phyloP scores from a whole-genome alignment of 2,797 vertebrate genomes.

The Neosalanx taihuensis region DNA sequence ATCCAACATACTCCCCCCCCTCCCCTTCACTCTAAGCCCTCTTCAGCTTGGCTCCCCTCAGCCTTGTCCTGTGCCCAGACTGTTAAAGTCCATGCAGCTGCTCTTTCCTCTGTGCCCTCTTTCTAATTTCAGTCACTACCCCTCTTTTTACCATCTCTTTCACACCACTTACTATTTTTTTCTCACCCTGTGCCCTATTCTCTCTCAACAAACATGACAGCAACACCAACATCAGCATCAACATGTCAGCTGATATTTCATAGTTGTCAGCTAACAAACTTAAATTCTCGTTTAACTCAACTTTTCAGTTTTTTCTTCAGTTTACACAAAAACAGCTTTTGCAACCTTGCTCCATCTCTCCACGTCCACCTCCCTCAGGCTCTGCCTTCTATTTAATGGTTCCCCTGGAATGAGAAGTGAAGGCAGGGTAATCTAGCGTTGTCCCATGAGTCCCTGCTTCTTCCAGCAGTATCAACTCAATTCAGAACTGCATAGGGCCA shows the following conservation, averaged over 20 bases:
- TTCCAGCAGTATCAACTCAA: constrained; percentile 60
- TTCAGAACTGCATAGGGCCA: constrained; percentile 57
- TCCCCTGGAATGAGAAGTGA: constrained; percentile 59
- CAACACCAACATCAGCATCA: no score
- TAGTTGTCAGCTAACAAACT: no score
- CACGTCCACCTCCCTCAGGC: neutral
- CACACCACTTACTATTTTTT: constrained; percentile 22
- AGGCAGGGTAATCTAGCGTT: constrained; percentile 58
- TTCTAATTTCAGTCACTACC: constrained; percentile 17
- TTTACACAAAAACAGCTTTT: neutral
- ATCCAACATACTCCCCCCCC: constrained; percentile 48
- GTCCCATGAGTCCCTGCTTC: constrained; percentile 53
- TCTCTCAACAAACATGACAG: constrained; percentile 9
- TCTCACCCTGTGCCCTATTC: constrained; percentile 5
- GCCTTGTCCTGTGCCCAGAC: constrained; percentile 45
- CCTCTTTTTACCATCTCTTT: constrained; percentile 17
- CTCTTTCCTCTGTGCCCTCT: constrained; percentile 22
- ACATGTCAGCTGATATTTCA: no score
- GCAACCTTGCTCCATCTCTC: neutral
- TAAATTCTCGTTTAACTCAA: no score
- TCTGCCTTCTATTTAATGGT: constrained; percentile 48
- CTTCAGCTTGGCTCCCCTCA: constrained; percentile 49
- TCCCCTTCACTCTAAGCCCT: constrained; percentile 55
- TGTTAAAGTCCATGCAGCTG: constrained; percentile 52
- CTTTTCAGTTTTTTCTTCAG: neutral